Conservation (phyloP, 1,140 invertebrate genomes). For the Dreissena rostriformis region DNA sequence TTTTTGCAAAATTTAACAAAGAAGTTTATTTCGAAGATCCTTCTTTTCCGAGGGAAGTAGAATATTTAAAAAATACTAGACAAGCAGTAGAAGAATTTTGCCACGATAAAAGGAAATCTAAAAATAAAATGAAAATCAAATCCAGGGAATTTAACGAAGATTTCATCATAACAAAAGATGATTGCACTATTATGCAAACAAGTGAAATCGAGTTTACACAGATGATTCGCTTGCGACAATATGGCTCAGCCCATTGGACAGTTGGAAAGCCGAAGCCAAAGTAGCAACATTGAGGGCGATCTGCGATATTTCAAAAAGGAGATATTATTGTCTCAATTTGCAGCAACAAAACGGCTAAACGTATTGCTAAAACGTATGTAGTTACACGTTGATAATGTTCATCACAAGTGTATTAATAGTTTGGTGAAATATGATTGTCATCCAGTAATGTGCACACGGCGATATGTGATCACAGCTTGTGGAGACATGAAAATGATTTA, state of each 20-base stretch:
- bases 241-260: constrained; percentile 37
- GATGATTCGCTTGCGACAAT: constrained; percentile 42
- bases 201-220: constrained; percentile 41
- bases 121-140: background rate
- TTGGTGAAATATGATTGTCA: too few relatives aligned
- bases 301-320: too few relatives aligned
- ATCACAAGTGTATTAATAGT: too few relatives aligned
- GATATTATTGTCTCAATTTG: too few relatives aligned
- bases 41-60: constrained; percentile 53
- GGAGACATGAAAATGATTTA: too few relatives aligned
- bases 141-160: constrained; percentile 41
- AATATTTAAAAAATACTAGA: constrained; percentile 42
- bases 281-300: too few relatives aligned
- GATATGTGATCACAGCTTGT: too few relatives aligned
- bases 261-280: background rate
- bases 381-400: too few relatives aligned
- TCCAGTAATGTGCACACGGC: too few relatives aligned
- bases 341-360: too few relatives aligned
- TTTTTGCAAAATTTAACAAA: constrained; percentile 34
- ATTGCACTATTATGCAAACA: constrained; percentile 47
- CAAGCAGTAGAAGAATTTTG: constrained; percentile 52
- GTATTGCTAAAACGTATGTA: too few relatives aligned
- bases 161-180: constrained; percentile 35
- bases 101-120: background rate
- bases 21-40: constrained; percentile 25